phyloP scores from a whole-genome alignment of 2,113 vertebrate genomes.

The Regulus satrapa region DNA sequence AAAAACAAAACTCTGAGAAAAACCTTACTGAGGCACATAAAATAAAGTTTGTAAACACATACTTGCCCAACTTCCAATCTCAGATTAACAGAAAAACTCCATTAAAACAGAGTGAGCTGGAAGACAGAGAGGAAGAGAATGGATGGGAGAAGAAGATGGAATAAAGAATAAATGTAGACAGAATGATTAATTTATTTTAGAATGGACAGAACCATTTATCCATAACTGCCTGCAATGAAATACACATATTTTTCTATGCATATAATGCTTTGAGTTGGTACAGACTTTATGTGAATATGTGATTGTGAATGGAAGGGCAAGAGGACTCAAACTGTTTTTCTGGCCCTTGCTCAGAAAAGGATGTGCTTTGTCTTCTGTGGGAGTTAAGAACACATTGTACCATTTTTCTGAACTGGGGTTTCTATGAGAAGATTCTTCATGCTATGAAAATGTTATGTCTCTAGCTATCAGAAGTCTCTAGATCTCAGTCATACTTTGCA shows the following conservation, averaged over 20 bases:
- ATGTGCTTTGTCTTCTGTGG: neutral
- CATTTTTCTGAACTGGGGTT: neutral
- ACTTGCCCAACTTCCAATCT: neutral
- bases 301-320: neutral
- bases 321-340: neutral
- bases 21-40: neutral
- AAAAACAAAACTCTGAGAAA: neutral
- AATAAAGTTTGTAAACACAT: neutral
- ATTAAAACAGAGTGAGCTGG: neutral
- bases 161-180: neutral
- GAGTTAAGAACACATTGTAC: neutral
- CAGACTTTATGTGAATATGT: neutral
- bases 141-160: constrained; percentile 4
- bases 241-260: neutral
- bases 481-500: neutral
- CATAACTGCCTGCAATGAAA: neutral
- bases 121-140: neutral
- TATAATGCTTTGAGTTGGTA: neutral
- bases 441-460: neutral
- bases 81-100: neutral
- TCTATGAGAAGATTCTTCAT: neutral
- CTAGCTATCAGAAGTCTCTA: neutral
- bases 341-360: neutral
- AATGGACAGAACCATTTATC: neutral
- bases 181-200: neutral